Conservation (phyloP, 2,797 vertebrate genomes). For the Salarias fasciatus region DNA sequence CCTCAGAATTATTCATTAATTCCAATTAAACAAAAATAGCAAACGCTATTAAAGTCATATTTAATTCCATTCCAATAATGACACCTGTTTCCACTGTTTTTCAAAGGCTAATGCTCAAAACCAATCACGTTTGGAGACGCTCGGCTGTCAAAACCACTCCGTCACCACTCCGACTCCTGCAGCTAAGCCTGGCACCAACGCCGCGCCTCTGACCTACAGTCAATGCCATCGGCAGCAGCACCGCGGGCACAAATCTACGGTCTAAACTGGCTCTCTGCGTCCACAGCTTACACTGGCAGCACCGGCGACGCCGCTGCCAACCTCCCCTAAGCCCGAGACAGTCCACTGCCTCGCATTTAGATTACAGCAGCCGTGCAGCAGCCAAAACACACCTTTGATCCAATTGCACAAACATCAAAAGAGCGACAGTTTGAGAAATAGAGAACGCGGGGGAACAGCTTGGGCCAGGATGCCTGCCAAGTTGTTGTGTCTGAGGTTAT, state of each 20-base stretch:
- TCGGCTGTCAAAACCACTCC: conserved; percentile 30
- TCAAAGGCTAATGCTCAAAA: neutral
- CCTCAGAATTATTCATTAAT: too few species aligned
- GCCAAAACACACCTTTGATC: conserved; percentile 67
- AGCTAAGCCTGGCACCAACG: conserved; percentile 31
- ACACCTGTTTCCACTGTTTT: too few species aligned
- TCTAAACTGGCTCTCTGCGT: conserved; percentile 53
- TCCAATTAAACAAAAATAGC: too few species aligned
- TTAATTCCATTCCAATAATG: too few species aligned
- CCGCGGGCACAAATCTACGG: conserved; percentile 57
- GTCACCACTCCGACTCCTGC: conserved; percentile 43
- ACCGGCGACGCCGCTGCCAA: conserved; percentile 53
- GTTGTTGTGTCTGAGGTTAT: conserved; percentile 42
- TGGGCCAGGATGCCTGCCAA: conserved; percentile 46
- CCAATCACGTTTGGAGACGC: neutral
- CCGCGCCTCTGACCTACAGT: conserved; percentile 41
- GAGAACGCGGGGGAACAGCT: conserved; percentile 23
- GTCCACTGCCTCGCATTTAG: conserved; percentile 64
- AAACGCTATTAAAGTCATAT: too few species aligned
- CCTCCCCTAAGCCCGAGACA: conserved; percentile 55
- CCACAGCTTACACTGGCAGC: conserved; percentile 66
- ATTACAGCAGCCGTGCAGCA: conserved; percentile 55
- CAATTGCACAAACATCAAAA: conserved; percentile 60
- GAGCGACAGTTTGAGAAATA: conserved; percentile 48
- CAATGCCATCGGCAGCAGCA: conserved; percentile 45